These are phyloP conservation scores for Nematostella vectensis DNA, from an alignment of 92 coral and sea anemone species.

Conservation along the genomic window DNA sequence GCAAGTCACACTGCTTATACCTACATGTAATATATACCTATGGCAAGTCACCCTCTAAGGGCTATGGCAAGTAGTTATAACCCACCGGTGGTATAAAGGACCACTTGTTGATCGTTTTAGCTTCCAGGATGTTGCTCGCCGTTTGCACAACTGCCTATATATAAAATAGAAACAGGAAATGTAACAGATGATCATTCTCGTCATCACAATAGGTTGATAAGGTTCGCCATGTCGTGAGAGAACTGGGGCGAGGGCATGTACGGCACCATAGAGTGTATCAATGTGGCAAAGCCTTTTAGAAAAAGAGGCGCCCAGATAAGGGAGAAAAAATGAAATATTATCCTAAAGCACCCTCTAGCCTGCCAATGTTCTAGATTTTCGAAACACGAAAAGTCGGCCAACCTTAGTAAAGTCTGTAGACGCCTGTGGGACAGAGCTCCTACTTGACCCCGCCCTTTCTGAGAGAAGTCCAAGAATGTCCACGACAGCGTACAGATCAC, in stretches of 20 bases:
- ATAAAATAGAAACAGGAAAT: not conserved
- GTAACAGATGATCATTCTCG: too few relatives aligned
- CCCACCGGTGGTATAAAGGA: conserved; percentile 56
- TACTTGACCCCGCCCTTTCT: conserved; percentile 19
- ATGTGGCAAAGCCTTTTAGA: too few relatives aligned
- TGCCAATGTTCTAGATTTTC: not conserved
- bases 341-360: not conserved
- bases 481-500: conserved; percentile 56
- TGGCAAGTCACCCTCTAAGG: too few relatives aligned
- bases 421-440: not conserved
- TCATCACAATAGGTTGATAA: too few relatives aligned
- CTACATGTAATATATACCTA: too few relatives aligned
- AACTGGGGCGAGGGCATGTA: too few relatives aligned
- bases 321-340: not conserved
- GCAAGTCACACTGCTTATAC: too few relatives aligned
- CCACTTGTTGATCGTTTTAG: conserved; percentile 47
- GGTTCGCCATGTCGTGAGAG: too few relatives aligned
- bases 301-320: too few relatives aligned
- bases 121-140: conserved; percentile 59
- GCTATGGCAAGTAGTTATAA: too few relatives aligned
- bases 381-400: too few relatives aligned
- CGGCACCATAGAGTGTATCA: too few relatives aligned
- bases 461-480: conserved; percentile 51
- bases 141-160: conserved; percentile 44
- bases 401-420: conserved; percentile 33